These are phyloP conservation scores for Odontesthes bonariensis DNA, from an alignment of 2,113 vertebrate genomes.

Conservation along the genomic window DNA sequence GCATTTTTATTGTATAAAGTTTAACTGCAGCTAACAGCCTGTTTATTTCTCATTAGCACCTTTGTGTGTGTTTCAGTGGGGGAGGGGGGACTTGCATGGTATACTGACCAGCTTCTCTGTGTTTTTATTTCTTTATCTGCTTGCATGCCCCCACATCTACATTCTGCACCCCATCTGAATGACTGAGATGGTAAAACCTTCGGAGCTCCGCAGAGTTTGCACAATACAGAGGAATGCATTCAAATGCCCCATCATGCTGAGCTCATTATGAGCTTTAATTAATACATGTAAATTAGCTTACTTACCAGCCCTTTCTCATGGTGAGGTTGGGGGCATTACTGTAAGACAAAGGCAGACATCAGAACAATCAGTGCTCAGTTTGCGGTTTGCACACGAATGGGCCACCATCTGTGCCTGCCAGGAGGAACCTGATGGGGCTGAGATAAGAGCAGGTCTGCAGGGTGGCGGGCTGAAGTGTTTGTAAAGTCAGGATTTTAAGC, in stretches of 20 bases:
- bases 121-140: constrained; percentile 67
- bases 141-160: constrained; percentile 46
- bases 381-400: constrained; percentile 84
- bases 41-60: constrained; percentile 66
- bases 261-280: constrained; percentile 85
- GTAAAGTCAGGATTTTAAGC: constrained; percentile 29
- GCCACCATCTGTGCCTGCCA: constrained; percentile 78
- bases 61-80: constrained; percentile 36
- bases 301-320: constrained; percentile 76
- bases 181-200: constrained; percentile 26
- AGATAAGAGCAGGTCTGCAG: constrained; percentile 59
- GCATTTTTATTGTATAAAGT: constrained; percentile 41
- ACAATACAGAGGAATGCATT: constrained; percentile 81
- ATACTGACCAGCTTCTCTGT: constrained; percentile 50
- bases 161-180: constrained; percentile 63
- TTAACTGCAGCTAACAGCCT: constrained; percentile 45
- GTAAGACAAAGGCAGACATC: constrained; percentile 74
- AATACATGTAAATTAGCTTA: constrained; percentile 83
- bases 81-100: constrained; percentile 10
- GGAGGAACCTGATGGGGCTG: constrained; percentile 44
- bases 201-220: constrained; percentile 78
- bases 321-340: constrained; percentile 45
- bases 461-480: constrained; percentile 40
- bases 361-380: constrained; percentile 77
- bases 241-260: constrained; percentile 73